phyloP scores from a whole-genome alignment of 1,140 invertebrate species.

The Nymphalis io region DNA sequence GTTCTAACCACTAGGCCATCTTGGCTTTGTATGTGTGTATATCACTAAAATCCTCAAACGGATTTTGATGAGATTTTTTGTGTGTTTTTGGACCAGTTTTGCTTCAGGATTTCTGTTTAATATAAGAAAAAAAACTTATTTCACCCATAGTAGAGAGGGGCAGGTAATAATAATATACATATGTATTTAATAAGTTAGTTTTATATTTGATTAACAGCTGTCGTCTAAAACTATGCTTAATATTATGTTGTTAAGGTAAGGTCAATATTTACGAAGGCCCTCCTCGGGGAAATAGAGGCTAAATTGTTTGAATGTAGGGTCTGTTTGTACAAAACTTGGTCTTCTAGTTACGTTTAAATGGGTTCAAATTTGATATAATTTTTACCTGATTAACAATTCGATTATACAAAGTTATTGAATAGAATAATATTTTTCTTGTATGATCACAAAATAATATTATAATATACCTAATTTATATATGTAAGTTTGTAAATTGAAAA shows the following conservation, averaged over 20 bases:
- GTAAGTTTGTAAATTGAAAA: too few relatives aligned
- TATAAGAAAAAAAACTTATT: too few relatives aligned
- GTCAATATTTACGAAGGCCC: constrained; percentile 37
- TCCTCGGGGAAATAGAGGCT: constrained; percentile 40
- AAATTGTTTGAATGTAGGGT: constrained; percentile 35
- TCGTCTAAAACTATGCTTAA: constrained; percentile 22
- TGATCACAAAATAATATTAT: too few relatives aligned
- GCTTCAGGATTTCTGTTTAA: too few relatives aligned
- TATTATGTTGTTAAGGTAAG: constrained; percentile 36
- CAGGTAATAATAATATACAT: background rate
- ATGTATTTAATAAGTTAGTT: constrained; percentile 1
- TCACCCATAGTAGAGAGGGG: too few relatives aligned
- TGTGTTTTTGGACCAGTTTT: too few relatives aligned
- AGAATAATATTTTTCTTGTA: background rate
- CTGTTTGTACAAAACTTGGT: constrained; percentile 29
- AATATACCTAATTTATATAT: too few relatives aligned
- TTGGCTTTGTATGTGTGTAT: too few relatives aligned
- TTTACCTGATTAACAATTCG: background rate
- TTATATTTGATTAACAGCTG: constrained; percentile 18
- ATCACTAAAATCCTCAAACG: too few relatives aligned
- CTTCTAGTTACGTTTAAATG: constrained; percentile 26
- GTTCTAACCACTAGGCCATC: too few relatives aligned
- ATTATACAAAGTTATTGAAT: background rate
- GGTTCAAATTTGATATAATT: background rate
- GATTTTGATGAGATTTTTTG: too few relatives aligned